Conservation (phyloP, 1,140 invertebrate genomes). For the Halictus rubicundus region DNA sequence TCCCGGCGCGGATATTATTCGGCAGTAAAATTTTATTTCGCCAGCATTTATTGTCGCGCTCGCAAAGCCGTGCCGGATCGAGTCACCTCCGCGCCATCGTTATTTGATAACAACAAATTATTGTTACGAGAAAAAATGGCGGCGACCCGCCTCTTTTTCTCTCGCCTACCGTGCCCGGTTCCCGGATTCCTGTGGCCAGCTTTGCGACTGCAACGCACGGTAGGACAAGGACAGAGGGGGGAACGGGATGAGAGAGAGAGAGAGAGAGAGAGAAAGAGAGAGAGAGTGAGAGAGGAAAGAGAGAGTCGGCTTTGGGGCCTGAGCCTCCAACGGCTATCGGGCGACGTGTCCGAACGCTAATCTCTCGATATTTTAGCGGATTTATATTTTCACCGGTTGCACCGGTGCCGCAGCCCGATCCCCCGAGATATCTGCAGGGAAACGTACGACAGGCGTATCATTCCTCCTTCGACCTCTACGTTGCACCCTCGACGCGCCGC, state of each 20-base stretch:
- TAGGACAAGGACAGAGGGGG: background rate
- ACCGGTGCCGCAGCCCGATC: constrained; percentile 21
- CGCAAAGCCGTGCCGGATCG: constrained; percentile 41
- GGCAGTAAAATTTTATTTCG: constrained; percentile 80
- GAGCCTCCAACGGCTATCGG: constrained; percentile 66
- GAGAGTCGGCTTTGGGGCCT: constrained; percentile 48
- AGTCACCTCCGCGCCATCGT: constrained; percentile 58
- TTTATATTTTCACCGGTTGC: constrained; percentile 75
- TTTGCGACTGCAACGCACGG: constrained; percentile 2
- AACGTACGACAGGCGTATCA: constrained; percentile 50
- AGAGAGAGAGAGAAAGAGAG: background rate
- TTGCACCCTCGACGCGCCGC: background rate
- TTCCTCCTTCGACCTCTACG: constrained; percentile 28
- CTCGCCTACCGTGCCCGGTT: too few relatives aligned
- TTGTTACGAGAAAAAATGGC: constrained; percentile 79
- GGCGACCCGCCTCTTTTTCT: constrained; percentile 16
- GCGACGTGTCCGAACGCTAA: constrained; percentile 74
- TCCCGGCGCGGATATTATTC: constrained; percentile 75
- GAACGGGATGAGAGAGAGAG: background rate
- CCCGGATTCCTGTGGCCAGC: background rate
- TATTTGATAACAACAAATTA: constrained; percentile 81
- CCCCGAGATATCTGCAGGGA: constrained; percentile 54
- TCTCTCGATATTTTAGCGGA: constrained; percentile 79
- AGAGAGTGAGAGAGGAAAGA: background rate
- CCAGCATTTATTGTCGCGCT: constrained; percentile 76